Base-by-base conservation (phyloP, 2,888 invertebrate species). In the Hemaris fuciformis region DNA sequence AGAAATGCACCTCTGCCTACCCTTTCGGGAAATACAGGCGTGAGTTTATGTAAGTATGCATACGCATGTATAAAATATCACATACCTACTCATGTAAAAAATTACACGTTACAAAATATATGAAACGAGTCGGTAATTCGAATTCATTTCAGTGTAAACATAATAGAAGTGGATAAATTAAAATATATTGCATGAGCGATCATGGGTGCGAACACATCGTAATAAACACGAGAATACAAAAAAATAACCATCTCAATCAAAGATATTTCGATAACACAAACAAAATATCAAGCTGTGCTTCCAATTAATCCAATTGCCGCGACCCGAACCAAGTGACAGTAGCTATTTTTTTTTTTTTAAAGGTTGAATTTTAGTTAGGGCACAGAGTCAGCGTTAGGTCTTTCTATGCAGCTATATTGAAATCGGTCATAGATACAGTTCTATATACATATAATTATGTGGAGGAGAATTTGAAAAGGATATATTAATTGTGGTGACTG, bases 261-360 rank as follows among this genome's bases (percentile, higher is more conserved):
- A 63, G 43, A 20, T 64, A 66, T 72, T 68, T 68, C 58, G 66
- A 67, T 67, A 68, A 56, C 27, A 58, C 45, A 43, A 59, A 63
- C 63, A 65, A 62, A 43, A 66, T 64, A 60, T 56, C 69, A 67
- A 69, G 53, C 48, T 46, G 56, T 23, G 46, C 58, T 61, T 67
- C 64, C 73, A 77, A 73, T 76, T 75, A 73, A 67, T 64, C 62
- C 67, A 64, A 70, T 72, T 66, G 63, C 56, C 31, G 62, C n/a
- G 23, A 63, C 53, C 53, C 45, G 66, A 10, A 18, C 23, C 61
- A 65, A 66, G 66, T 69, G 68, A 66, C 64, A 68, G 64, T 64
- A 61, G 63, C 62, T 63, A 57, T 60, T n/a, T n/a, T n/a, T n/a
- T n/a, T n/a, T n/a, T n/a, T n/a, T 5, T 27, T 57, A 61, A 58